These are phyloP conservation scores for Cryptophagus acutangulus DNA, from an alignment of 2,888 invertebrate species.

Conservation along the genomic window DNA sequence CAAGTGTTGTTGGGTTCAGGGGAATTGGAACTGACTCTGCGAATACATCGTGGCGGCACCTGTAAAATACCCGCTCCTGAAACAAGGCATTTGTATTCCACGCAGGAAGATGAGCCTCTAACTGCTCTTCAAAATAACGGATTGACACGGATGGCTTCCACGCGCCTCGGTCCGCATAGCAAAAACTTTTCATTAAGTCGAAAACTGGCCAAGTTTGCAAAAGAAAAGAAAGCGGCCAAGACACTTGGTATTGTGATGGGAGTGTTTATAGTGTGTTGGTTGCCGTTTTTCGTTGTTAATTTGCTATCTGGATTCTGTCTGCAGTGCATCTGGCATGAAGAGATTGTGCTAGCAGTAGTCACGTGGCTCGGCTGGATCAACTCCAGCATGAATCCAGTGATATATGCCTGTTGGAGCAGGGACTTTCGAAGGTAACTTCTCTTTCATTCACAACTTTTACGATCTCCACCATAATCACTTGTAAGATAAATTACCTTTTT, in stretches of 20 bases:
- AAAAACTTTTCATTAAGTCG: conserved; percentile 91
- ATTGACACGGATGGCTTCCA: conserved; percentile 63
- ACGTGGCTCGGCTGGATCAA: conserved; percentile 96
- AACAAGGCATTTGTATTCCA: conserved; percentile 48
- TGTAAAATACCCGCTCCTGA: conserved; percentile 53
- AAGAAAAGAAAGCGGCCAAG: conserved; percentile 96
- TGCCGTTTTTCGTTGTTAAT: conserved; percentile 95
- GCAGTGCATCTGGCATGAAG: conserved; percentile 81
- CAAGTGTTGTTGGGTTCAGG: conserved; percentile 81
- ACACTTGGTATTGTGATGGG: conserved; percentile 96
- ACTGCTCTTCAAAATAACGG: conserved; percentile 76
- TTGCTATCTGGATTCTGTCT: conserved; percentile 85
- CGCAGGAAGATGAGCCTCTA: conserved; percentile 69
- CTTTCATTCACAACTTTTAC: background rate
- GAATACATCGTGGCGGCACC: conserved; percentile 90
- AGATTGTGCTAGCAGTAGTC: conserved; percentile 81
- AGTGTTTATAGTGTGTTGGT: conserved; percentile 94
- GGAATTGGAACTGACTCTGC: conserved; percentile 79
- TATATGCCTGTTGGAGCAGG: conserved; percentile 97
- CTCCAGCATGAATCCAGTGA: conserved; percentile 94
- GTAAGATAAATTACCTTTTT: no score
- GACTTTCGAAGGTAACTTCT: conserved; percentile 82
- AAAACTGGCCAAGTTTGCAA: conserved; percentile 91
- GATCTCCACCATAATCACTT: no score
- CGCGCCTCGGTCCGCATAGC: conserved; percentile 57